Percentiles rank a stretch among this genome's conserved stretches.
These are phyloP conservation scores for Sebastes kiyomatsui DNA, from an alignment of 2,797 vertebrate genomes.

Conservation along the genomic window DNA sequence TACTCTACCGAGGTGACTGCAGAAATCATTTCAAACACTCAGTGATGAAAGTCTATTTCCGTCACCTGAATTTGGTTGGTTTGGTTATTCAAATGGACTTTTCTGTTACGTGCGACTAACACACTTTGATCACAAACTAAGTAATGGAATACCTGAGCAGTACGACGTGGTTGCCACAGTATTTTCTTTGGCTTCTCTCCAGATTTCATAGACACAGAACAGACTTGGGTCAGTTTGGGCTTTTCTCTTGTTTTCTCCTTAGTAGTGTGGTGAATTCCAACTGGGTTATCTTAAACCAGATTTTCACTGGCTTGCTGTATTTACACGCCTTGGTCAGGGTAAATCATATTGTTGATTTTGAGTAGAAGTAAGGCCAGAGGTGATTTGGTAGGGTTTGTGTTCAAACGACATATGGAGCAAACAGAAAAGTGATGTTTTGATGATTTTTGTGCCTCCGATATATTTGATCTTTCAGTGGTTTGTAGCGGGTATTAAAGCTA, in stretches of 20 bases:
- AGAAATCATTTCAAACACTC: background rate
- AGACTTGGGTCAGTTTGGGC: background rate
- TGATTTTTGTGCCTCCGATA: background rate
- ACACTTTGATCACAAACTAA: background rate
- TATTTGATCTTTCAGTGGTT: too few species aligned
- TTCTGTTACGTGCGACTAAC: background rate
- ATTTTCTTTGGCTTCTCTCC: background rate
- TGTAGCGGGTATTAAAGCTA: rapidly evolving
- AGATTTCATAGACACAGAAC: background rate
- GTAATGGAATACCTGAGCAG: slow-evolving; percentile 8
- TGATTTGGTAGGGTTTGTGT: background rate
- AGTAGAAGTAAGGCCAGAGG: background rate
- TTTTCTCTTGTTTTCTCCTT: background rate
- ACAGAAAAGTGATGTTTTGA: background rate
- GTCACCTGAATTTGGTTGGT: background rate
- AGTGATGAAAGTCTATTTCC: background rate
- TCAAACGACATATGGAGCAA: background rate
- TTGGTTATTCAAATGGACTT: background rate
- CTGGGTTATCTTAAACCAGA: background rate
- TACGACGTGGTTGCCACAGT: background rate
- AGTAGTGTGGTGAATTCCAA: background rate
- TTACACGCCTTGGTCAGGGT: background rate
- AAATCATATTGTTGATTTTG: background rate
- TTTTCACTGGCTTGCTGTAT: background rate
- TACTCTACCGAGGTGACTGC: background rate